A percentile compares a stretch with the other conserved stretches of the same genome.
Evolutionary conservation across 2,797 vertebrate genomes (phyloP).

Genomic region (Euphonia xanthogaster): DNA sequence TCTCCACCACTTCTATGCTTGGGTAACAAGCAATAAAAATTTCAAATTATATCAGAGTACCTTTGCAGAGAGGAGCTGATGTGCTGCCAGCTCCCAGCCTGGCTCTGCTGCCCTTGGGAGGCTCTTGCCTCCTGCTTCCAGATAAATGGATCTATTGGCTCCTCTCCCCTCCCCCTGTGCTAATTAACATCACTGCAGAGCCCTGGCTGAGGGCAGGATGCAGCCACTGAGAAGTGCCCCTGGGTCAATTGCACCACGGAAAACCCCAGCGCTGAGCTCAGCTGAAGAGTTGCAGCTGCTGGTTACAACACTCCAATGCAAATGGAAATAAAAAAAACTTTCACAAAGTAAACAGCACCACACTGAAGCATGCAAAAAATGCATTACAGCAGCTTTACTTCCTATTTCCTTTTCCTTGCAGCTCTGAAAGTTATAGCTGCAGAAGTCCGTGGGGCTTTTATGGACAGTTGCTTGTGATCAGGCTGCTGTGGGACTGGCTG

Average conservation of each 20-base stretch:
- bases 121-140: neutral
- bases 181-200: neutral
- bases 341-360: neutral
- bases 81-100: neutral
- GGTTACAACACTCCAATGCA: neutral
- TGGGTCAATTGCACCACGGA: rapidly evolving
- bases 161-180: neutral
- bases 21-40: neutral
- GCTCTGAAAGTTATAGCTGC: neutral
- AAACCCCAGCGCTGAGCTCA: neutral
- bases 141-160: neutral
- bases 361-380: neutral
- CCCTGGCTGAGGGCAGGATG: neutral
- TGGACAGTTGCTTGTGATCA: rapidly evolving
- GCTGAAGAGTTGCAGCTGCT: neutral
- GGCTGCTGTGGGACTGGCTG: neutral
- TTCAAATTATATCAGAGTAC: neutral
- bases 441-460: neutral
- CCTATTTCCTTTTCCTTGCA: constrained; percentile 14
- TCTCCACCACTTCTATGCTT: neutral
- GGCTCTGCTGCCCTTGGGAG: neutral
- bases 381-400: neutral
- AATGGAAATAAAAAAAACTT: neutral
- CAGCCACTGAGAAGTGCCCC: neutral
- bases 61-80: neutral